Evolutionary conservation across 2,113 vertebrate genomes (phyloP), one percentile per base, ranked within the genome.

Genomic region (Grammomys dolichurus): DNA sequence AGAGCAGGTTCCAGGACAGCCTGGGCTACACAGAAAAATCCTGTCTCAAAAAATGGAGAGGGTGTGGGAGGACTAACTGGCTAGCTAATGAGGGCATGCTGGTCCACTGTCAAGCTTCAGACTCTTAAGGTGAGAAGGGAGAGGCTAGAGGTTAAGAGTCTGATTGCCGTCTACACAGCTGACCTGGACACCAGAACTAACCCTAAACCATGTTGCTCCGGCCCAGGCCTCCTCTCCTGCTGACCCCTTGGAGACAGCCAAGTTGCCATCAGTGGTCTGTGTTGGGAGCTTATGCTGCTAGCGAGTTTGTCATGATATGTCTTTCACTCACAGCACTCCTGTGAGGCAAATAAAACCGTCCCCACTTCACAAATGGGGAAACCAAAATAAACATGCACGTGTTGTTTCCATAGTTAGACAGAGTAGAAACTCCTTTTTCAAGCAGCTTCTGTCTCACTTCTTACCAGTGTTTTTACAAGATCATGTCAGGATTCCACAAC

Each of bases 91-190:
- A 63, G 22, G 24, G 31, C 56, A 0, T 48, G 26, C 17, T 1
- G 2, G 43, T 3, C 28, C 20, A 43, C 11, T 10, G 5, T 5
- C 16, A 1, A 8, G n/a, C 0, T 2, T 19, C 46, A 33, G 1
- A 13, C 14, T 36, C 0, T 60, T 60, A 75, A 40, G 16, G 1
- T 56, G n/a, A 81, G 40, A 14, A 70, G 31, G 13, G 11, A 3
- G 5, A 58, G 19, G 43, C 28, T 36, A 5, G 72, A 54, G 67
- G 20, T 48, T 33, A 33, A 0, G 60, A 28, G 4, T 5, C n/a
- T 63, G 14, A 3, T 54, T 11, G 16, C 14, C 0, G 0, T 5
- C 63, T 67, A 36, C 70, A 36, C 19, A n/a, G 69, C 86, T 63
- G 12, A 24, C 5, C 0, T 11, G 7, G 67, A 40, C 51, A 13